phyloP scores from a whole-genome alignment of 2,888 invertebrate genomes.

The Xanthostigma xanthostigma region DNA sequence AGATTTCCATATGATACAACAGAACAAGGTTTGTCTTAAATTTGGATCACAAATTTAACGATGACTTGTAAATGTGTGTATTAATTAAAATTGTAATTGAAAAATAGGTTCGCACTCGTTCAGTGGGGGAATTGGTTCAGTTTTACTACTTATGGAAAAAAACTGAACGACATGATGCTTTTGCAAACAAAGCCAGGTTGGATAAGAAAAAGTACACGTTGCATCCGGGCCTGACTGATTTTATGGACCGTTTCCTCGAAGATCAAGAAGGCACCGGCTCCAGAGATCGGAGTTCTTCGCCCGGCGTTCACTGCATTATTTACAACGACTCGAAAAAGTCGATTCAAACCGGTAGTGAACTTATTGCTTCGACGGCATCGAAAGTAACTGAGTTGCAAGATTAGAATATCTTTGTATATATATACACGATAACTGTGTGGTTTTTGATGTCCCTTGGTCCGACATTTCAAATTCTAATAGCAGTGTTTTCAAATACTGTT shows the following conservation, averaged over 20 bases:
- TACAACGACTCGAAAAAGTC: not conserved
- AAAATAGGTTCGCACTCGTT: slow-evolving; percentile 68
- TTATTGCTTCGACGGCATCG: no score
- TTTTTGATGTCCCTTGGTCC: no score
- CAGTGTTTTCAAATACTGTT: no score
- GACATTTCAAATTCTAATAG: no score
- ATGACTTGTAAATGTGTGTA: not conserved
- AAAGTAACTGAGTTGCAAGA: no score
- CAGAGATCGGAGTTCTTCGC: slow-evolving; percentile 55
- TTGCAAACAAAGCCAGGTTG: slow-evolving; percentile 72
- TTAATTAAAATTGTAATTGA: not conserved
- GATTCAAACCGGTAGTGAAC: no score
- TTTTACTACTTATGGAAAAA: slow-evolving; percentile 98
- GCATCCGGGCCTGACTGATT: slow-evolving; percentile 86
- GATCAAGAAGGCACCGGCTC: slow-evolving; percentile 53
- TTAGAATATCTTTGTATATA: no score
- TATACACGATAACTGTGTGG: no score
- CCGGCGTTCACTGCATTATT: slow-evolving; percentile 37
- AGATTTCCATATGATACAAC: slow-evolving; percentile 88
- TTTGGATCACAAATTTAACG: not conserved
- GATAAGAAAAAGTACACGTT: slow-evolving; percentile 87
- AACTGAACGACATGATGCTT: slow-evolving; percentile 89
- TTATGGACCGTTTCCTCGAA: slow-evolving; percentile 84
- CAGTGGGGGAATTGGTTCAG: slow-evolving; percentile 92
- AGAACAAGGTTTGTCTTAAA: slow-evolving; percentile 58